phyloP scores from a whole-genome alignment of 2,888 invertebrate genomes.

The Andrena marginata region DNA sequence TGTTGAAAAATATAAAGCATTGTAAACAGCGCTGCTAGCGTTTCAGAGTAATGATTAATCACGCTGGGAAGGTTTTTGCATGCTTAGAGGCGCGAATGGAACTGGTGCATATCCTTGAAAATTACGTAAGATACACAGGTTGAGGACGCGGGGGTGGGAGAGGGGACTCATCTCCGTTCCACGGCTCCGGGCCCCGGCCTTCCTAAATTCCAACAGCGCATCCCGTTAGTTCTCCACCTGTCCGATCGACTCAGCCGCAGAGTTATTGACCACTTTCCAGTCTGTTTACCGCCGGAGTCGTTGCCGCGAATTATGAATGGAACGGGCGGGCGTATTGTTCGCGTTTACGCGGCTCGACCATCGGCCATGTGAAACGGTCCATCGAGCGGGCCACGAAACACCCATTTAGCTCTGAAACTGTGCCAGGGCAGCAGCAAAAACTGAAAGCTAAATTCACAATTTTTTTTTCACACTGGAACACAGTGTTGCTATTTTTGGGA shows the following conservation, averaged over 20 bases:
- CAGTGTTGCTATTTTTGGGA: too few relatives aligned
- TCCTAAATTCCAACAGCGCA: conserved; percentile 71
- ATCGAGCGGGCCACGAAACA: background rate
- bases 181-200: conserved; percentile 61
- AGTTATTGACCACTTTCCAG: conserved; percentile 57
- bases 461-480: too few relatives aligned
- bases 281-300: conserved; percentile 33
- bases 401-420: too few relatives aligned
- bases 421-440: too few relatives aligned
- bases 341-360: background rate
- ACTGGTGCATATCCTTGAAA: conserved; percentile 21
- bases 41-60: background rate
- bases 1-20: too few relatives aligned
- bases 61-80: background rate
- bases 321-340: conserved; percentile 1
- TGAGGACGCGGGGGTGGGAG: background rate
- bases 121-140: conserved; percentile 38
- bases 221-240: conserved; percentile 71
- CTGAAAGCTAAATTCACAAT: too few relatives aligned
- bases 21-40: too few relatives aligned
- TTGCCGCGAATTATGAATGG: conserved; percentile 49
- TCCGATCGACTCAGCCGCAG: conserved; percentile 10
- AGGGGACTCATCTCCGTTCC: conserved; percentile 10
- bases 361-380: background rate
- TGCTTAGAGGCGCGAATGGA: background rate